Conservation (phyloP, 2,113 vertebrate species). For the Atractosteus spatula region DNA sequence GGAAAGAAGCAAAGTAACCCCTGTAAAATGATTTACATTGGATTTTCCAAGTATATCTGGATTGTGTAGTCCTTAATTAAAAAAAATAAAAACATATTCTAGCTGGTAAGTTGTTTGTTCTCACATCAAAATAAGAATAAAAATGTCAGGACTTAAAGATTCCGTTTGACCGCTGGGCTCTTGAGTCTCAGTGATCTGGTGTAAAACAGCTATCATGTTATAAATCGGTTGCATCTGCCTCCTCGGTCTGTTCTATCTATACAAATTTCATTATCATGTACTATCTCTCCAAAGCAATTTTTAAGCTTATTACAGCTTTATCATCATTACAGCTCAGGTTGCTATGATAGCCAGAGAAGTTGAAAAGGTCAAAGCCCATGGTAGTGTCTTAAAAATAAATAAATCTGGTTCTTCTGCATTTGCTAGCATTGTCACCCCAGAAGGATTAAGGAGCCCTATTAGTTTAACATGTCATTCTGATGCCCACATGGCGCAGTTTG, state of each 20-base stretch:
- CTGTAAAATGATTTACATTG: background rate
- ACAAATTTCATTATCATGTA: constrained; percentile 13
- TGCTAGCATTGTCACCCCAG: background rate
- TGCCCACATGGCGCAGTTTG: background rate
- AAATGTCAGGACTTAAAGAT: no score
- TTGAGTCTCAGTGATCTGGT: no score
- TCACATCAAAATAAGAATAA: no score
- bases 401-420: background rate
- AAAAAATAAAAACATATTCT: no score
- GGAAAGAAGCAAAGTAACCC: no score
- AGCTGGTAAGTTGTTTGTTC: no score
- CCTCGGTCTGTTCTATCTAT: background rate
- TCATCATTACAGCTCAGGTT: background rate
- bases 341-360: background rate
- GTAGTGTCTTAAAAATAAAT: no score
- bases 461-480: background rate
- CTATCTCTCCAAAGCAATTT: constrained; percentile 8
- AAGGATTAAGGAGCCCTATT: background rate
- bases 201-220: background rate
- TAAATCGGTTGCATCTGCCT: constrained; percentile 15
- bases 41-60: no score
- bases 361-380: no score
- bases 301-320: background rate
- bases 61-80: no score
- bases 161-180: no score